Percentiles rank a stretch among this genome's conserved stretches.
Evolutionary conservation across 2,888 invertebrate genomes (phyloP).

Genomic region (Cryptus viduatorius): DNA sequence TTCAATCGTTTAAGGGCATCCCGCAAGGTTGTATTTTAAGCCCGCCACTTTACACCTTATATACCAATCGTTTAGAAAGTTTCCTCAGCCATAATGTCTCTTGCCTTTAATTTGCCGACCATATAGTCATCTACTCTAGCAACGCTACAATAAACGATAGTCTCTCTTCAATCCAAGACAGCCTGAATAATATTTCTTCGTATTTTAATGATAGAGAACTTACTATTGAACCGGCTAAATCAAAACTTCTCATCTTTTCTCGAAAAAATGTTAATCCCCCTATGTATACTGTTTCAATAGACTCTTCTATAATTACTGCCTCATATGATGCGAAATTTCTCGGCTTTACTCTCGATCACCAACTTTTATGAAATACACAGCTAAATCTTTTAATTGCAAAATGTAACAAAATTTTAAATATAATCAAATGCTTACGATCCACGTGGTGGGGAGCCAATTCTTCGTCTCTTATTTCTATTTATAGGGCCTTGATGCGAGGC

Average conservation of each 20-base stretch:
- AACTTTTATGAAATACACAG: conserved; percentile 18
- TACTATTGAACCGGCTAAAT: conserved; percentile 47
- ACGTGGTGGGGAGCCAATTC: conserved; percentile 61
- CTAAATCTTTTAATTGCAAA: conserved; percentile 18
- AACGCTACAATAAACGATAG: neutral
- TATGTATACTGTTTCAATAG: neutral
- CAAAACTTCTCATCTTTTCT: conserved; percentile 33
- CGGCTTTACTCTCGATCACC: conserved; percentile 39
- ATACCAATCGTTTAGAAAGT: conserved; percentile 34
- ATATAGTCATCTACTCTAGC: conserved; percentile 25
- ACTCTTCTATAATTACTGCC: neutral
- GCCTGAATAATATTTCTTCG: conserved; percentile 1
- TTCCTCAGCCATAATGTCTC: neutral
- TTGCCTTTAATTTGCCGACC: conserved; percentile 56
- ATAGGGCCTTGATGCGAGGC: conserved; percentile 45
- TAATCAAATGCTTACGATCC: conserved; percentile 44
- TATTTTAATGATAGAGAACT: conserved; percentile 28
- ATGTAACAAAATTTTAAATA: conserved; percentile 47
- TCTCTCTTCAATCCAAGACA: conserved; percentile 14
- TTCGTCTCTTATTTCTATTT: conserved; percentile 23
- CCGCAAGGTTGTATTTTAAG: conserved; percentile 48
- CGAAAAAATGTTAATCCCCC: conserved; percentile 4
- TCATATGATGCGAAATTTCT: conserved; percentile 43
- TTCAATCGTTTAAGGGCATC: conserved; percentile 39
- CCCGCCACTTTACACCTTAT: conserved; percentile 40